These are phyloP conservation scores for Lydus trimaculatus DNA, from an alignment of 2,888 invertebrate genomes.

Conservation along the genomic window DNA sequence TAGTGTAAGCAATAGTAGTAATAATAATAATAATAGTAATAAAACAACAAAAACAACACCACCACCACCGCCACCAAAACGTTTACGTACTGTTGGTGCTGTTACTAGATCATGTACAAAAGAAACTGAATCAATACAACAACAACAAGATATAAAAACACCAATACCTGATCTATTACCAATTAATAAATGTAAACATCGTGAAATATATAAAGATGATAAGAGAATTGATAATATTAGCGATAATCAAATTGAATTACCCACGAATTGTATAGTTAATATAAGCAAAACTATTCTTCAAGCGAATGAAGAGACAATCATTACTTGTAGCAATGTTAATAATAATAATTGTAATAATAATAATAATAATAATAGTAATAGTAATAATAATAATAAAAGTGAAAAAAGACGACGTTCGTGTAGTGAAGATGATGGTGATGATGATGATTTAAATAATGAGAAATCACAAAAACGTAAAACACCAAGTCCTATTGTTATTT, in stretches of 20 bases:
- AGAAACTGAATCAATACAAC: conserved; percentile 34
- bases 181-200: conserved; percentile 45
- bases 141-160: conserved; percentile 41
- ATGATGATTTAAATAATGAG: conserved; percentile 36
- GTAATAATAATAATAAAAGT: conserved; percentile 28
- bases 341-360: not conserved
- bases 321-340: conserved; percentile 49
- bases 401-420: conserved; percentile 53
- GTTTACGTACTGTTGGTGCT: conserved; percentile 70
- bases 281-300: conserved; percentile 57
- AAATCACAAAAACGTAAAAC: conserved; percentile 52
- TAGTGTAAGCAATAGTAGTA: conserved; percentile 44
- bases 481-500: conserved; percentile 42
- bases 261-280: conserved; percentile 55
- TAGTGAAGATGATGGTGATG: conserved; percentile 41
- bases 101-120: conserved; percentile 69
- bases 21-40: too few species aligned
- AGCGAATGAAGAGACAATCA: conserved; percentile 58
- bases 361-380: not conserved
- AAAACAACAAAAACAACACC: conserved; percentile 51
- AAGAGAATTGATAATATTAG: conserved; percentile 27
- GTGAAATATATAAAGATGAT: conserved; percentile 34
- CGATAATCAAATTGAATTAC: conserved; percentile 46
- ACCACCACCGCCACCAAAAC: conserved; percentile 48
- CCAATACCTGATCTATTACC: conserved; percentile 58